These are phyloP conservation scores for Microtus montanus DNA, from an alignment of 2,113 vertebrate species.

Conservation along the genomic window DNA sequence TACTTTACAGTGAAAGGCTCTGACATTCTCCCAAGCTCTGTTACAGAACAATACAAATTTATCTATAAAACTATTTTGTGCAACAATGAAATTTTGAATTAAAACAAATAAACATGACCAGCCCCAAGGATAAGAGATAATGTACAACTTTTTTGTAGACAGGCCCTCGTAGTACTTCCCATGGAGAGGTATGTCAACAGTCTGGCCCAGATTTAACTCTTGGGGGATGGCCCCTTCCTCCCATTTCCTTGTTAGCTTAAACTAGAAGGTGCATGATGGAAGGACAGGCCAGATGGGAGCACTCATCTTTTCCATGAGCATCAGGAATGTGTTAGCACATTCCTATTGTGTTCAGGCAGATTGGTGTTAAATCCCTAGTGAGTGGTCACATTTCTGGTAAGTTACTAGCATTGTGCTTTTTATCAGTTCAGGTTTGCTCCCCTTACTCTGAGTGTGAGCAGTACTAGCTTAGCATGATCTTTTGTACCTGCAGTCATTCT, in stretches of 20 bases:
- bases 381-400: not conserved
- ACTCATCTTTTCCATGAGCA: not conserved
- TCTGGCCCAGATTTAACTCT: not conserved
- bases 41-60: not conserved
- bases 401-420: not conserved
- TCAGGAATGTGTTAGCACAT: not conserved
- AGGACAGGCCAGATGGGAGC: not conserved
- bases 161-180: not conserved
- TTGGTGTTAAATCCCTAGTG: not conserved
- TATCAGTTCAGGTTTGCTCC: not conserved
- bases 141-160: not conserved
- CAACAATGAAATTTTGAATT: conserved; percentile 18
- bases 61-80: not conserved
- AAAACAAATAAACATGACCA: not conserved
- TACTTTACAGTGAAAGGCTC: not conserved
- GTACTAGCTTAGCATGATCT: not conserved
- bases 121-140: not conserved
- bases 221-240: not conserved
- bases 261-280: not conserved
- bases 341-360: not conserved
- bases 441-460: not conserved
- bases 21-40: not conserved
- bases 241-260: not conserved
- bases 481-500: not conserved
- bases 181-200: not conserved